Evolutionary conservation across 2,888 invertebrate species (phyloP).

Genomic region (Trilocha varians): DNA sequence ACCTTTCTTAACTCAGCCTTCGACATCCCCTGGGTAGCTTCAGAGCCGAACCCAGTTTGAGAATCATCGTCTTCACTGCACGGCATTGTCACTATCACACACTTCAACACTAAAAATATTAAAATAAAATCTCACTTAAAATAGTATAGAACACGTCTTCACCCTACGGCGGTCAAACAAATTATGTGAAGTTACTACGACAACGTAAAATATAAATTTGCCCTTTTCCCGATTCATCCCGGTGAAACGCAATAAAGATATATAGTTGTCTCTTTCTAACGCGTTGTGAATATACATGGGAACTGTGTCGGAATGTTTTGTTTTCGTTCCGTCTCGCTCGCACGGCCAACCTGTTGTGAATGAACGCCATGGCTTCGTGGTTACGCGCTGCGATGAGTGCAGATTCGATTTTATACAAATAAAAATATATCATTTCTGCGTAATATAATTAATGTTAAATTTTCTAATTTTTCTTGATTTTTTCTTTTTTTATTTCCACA

Average conservation of each 20-base stretch:
- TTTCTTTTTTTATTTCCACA: no score
- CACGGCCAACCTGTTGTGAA: constrained; percentile 52
- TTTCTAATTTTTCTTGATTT: no score
- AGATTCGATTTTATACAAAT: constrained; percentile 38
- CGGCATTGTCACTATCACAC: constrained; percentile 54
- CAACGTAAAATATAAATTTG: constrained; percentile 46
- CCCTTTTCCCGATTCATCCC: constrained; percentile 48
- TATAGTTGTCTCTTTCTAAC: constrained; percentile 35
- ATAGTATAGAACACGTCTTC: constrained; percentile 23
- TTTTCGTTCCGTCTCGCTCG: constrained; percentile 64
- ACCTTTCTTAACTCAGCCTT: constrained; percentile 82
- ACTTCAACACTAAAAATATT: constrained; percentile 4
- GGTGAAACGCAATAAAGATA: constrained; percentile 24
- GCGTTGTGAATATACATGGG: constrained; percentile 36
- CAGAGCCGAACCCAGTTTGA: constrained; percentile 58
- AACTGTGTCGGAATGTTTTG: constrained; percentile 71
- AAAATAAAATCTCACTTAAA: neutral
- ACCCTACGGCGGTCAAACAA: constrained; percentile 25
- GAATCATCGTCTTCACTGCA: constrained; percentile 77
- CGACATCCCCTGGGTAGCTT: constrained; percentile 73
- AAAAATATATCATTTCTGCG: no score
- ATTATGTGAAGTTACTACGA: constrained; percentile 27
- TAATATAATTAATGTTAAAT: no score
- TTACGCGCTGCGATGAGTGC: constrained; percentile 16
- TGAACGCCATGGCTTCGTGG: constrained; percentile 31